phyloP scores from a whole-genome alignment of 2,113 vertebrate species.

The Telmatochromis bifrenatus region DNA sequence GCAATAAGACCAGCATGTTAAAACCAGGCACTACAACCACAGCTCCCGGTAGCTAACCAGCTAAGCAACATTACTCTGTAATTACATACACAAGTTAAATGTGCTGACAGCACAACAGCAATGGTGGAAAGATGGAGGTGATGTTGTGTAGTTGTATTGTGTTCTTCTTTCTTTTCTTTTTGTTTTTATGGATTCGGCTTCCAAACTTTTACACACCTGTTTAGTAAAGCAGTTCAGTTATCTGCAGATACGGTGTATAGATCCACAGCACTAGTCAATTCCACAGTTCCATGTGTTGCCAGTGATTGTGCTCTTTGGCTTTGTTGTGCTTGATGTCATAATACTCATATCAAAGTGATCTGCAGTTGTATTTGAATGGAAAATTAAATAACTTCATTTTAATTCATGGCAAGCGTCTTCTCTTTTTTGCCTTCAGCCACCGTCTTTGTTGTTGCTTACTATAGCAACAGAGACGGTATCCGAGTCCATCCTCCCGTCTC shows the following conservation, averaged over 20 bases:
- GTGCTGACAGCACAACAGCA: not conserved
- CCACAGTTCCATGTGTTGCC: not conserved
- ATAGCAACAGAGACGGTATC: not conserved
- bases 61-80: not conserved
- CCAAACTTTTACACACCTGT: not conserved
- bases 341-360: not conserved
- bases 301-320: not conserved
- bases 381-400: not conserved
- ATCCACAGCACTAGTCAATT: not conserved
- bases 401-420: not conserved
- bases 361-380: not conserved
- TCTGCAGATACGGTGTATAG: not conserved
- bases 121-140: not conserved
- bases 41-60: not conserved
- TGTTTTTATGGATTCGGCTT: not conserved
- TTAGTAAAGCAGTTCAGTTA: not conserved
- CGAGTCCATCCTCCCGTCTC: accelerated
- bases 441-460: accelerated
- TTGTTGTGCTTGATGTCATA: not conserved
- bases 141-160: not conserved
- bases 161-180: not conserved
- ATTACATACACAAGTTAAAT: not conserved
- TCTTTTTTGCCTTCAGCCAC: accelerated
- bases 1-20: not conserved
- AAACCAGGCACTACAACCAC: not conserved